A percentile compares a stretch with the other conserved stretches of the same genome.
Conservation (phyloP, 2,888 invertebrate species). For the Alsophila aescularia region DNA sequence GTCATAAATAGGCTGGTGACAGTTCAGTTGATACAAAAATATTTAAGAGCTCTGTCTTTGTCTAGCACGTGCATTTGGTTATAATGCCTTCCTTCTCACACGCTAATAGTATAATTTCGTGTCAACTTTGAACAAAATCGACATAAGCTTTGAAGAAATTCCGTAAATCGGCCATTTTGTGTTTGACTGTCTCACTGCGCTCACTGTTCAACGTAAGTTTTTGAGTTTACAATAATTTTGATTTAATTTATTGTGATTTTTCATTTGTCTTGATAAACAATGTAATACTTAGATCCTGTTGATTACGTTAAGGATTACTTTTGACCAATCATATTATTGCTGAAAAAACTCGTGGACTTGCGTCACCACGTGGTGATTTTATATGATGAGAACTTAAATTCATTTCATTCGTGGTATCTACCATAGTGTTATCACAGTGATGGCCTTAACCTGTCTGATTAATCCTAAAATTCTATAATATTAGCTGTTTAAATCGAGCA, state of each 20-base stretch:
- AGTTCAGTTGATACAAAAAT: too few species aligned
- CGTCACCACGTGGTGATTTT: conserved; percentile 64
- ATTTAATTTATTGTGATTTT: too few species aligned
- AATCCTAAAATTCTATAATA: background rate
- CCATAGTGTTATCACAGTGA: conserved; percentile 79
- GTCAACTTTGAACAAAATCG: conserved; percentile 10
- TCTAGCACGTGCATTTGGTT: too few species aligned
- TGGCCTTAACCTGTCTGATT: conserved; percentile 78
- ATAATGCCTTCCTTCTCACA: background rate
- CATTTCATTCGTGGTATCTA: conserved; percentile 81
- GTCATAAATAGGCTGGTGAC: too few species aligned
- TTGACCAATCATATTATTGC: too few species aligned
- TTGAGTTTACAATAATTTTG: background rate
- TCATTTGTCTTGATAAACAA: too few species aligned
- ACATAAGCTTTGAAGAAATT: too few species aligned
- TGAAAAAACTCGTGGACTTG: background rate
- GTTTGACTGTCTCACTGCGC: conserved; percentile 69
- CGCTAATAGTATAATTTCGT: background rate
- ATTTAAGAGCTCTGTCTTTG: too few species aligned
- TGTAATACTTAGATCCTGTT: too few species aligned
- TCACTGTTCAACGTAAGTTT: conserved; percentile 79
- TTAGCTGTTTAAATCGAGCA: background rate
- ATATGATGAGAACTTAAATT: conserved; percentile 68
- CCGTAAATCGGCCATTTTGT: conserved; percentile 71
- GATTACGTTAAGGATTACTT: too few species aligned